phyloP scores from a whole-genome alignment of 2,113 vertebrate genomes.

The Tautogolabrus adspersus region DNA sequence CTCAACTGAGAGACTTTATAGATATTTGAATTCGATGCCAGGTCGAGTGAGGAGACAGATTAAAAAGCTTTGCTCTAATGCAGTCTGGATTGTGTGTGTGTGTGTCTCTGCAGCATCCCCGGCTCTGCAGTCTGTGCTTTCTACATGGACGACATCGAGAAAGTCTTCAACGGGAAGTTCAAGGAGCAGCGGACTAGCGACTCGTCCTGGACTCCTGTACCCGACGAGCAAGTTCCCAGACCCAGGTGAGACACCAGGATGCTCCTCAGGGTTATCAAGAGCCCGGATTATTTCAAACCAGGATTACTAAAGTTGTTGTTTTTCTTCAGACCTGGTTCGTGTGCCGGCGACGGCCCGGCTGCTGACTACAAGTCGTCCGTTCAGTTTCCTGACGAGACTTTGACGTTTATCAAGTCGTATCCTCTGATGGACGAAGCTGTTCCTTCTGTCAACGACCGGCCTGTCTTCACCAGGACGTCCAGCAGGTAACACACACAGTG shows the following conservation, averaged over 20 bases:
- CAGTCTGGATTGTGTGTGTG: too few relatives aligned
- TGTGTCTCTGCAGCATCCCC: slow-evolving; percentile 86
- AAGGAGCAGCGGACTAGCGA: slow-evolving; percentile 91
- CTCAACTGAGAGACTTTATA: too few relatives aligned
- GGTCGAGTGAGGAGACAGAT: too few relatives aligned
- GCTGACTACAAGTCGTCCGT: slow-evolving; percentile 81
- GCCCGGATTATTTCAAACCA: too few relatives aligned
- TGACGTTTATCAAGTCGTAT: slow-evolving; percentile 92
- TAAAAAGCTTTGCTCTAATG: too few relatives aligned
- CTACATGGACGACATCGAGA: slow-evolving; percentile 96
- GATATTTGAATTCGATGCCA: too few relatives aligned
- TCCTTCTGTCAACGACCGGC: slow-evolving; percentile 81
- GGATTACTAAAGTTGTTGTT: background rate
- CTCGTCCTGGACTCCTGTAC: slow-evolving; percentile 90
- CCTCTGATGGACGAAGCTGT: slow-evolving; percentile 91
- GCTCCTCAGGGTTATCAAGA: too few relatives aligned
- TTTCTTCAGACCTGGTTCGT: slow-evolving; percentile 87
- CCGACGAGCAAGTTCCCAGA: slow-evolving; percentile 91
- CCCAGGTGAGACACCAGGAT: slow-evolving; percentile 86
- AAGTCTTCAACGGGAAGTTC: slow-evolving; percentile 91
- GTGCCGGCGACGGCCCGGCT: slow-evolving; percentile 86
- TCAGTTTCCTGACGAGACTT: slow-evolving; percentile 89
- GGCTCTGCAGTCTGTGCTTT: slow-evolving; percentile 96
- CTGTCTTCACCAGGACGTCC: slow-evolving; percentile 87
- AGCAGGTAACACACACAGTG: slow-evolving; percentile 81